A percentile compares a stretch with the other conserved stretches of the same genome.
phyloP scores from a whole-genome alignment of 2,113 vertebrate genomes.

The Indicator maculatus region DNA sequence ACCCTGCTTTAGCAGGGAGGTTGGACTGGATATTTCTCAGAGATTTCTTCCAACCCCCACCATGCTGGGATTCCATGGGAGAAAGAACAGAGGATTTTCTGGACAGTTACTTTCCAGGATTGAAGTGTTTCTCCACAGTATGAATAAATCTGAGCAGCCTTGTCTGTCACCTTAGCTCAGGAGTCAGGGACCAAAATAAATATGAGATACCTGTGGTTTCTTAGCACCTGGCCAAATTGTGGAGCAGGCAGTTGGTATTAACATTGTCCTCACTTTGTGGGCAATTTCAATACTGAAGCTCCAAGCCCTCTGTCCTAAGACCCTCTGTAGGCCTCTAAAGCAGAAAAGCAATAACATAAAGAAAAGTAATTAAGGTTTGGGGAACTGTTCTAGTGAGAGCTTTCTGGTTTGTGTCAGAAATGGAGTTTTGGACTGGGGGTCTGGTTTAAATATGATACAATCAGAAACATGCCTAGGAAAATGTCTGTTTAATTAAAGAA shows the following conservation, averaged over 20 bases:
- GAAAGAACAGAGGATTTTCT: background rate
- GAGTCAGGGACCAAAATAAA: background rate
- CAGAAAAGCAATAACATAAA: background rate
- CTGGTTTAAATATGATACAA: constrained; percentile 35
- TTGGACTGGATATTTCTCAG: too few relatives aligned
- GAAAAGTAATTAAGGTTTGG: background rate
- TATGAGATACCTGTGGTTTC: background rate
- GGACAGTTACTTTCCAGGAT: fast-evolving
- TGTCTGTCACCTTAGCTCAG: fast-evolving
- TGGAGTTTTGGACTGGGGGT: background rate
- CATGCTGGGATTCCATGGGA: background rate
- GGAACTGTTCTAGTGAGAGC: background rate
- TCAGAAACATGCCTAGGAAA: background rate
- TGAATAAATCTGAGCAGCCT: background rate
- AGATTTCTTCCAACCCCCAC: too few relatives aligned
- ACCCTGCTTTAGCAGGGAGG: too few relatives aligned
- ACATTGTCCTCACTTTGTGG: fast-evolving
- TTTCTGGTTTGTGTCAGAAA: constrained; percentile 52
- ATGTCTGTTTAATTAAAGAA: background rate
- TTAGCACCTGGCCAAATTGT: background rate
- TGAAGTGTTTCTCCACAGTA: fast-evolving
- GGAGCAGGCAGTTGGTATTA: background rate
- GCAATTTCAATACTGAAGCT: background rate
- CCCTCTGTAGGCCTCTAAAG: background rate
- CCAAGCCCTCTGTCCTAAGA: background rate